These are phyloP conservation scores for Scaptodrosophila lebanonensis DNA, from an alignment of 1,140 invertebrate genomes.

Conservation along the genomic window DNA sequence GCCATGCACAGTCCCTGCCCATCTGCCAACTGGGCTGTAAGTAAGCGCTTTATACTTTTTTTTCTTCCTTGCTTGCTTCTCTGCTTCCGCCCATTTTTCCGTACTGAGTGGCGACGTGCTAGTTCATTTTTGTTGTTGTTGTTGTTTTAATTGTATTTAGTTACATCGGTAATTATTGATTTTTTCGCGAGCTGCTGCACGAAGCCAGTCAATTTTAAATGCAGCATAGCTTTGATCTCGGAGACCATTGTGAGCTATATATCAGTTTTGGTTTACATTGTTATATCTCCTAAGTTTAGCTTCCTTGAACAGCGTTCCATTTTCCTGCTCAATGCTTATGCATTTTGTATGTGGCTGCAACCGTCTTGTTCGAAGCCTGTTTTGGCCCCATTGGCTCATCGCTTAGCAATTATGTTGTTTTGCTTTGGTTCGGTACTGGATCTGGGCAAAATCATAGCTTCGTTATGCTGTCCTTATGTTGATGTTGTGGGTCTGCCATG, in stretches of 20 bases:
- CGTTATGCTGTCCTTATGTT: too few relatives aligned
- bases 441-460: too few relatives aligned
- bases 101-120: slow-evolving; percentile 32
- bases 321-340: slow-evolving; percentile 56
- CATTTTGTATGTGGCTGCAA: too few relatives aligned
- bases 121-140: slow-evolving; percentile 21
- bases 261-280: slow-evolving; percentile 72
- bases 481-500: too few relatives aligned
- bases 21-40: slow-evolving; percentile 74
- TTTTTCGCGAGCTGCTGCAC: slow-evolving; percentile 24
- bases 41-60: slow-evolving; percentile 61
- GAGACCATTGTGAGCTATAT: slow-evolving; percentile 66
- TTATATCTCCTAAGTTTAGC: too few relatives aligned
- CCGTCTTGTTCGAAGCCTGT: too few relatives aligned
- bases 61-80: slow-evolving; percentile 24
- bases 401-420: too few relatives aligned
- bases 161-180: slow-evolving; percentile 72
- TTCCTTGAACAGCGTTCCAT: too few relatives aligned
- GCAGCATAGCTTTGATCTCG: slow-evolving; percentile 13
- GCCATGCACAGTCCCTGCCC: slow-evolving; percentile 28
- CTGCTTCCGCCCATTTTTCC: slow-evolving; percentile 64
- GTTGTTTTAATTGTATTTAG: slow-evolving; percentile 69
- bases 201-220: slow-evolving; percentile 17
- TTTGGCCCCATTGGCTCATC: too few relatives aligned
- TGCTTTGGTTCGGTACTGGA: too few relatives aligned